Conservation (phyloP, 2,888 invertebrate species). For the Noctua janthina region DNA sequence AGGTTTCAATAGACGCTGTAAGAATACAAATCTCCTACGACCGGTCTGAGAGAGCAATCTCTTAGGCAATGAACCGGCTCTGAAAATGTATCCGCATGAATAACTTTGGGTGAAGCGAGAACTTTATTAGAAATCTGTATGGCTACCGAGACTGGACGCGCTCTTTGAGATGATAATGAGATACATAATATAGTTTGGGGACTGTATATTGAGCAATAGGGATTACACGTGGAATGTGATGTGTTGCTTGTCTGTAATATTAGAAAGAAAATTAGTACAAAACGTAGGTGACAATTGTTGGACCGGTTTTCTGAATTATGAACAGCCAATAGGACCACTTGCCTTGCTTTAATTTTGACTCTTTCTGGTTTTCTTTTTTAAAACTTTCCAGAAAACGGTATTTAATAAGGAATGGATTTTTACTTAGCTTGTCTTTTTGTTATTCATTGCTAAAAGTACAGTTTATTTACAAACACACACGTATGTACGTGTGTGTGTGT, state of each 20-base stretch:
- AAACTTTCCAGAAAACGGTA: background rate
- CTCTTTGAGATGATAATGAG: conserved; percentile 28
- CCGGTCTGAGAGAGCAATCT: conserved; percentile 57
- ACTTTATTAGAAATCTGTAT: conserved; percentile 52
- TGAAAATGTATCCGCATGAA: conserved; percentile 61
- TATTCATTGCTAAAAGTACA: background rate
- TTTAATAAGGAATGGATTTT: too few relatives aligned
- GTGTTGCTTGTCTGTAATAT: background rate
- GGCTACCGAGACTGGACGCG: conserved; percentile 18
- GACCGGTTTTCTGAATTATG: background rate
- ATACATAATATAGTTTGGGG: background rate
- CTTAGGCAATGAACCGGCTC: conserved; percentile 54
- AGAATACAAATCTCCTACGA: conserved; percentile 55
- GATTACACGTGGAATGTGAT: background rate
- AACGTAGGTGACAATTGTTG: background rate
- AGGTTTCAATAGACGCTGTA: conserved; percentile 25
- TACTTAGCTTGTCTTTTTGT: background rate
- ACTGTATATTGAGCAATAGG: background rate
- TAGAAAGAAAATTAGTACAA: background rate
- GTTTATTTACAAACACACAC: background rate
- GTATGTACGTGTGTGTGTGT: too few relatives aligned
- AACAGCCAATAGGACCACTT: background rate
- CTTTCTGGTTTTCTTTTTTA: background rate
- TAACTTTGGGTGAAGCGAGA: conserved; percentile 39
- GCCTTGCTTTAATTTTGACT: background rate